Percentiles rank a stretch among this genome's conserved stretches.
These are phyloP conservation scores for Eulemur rubriventer DNA, from an alignment of 2,797 vertebrate species.

Conservation along the genomic window DNA sequence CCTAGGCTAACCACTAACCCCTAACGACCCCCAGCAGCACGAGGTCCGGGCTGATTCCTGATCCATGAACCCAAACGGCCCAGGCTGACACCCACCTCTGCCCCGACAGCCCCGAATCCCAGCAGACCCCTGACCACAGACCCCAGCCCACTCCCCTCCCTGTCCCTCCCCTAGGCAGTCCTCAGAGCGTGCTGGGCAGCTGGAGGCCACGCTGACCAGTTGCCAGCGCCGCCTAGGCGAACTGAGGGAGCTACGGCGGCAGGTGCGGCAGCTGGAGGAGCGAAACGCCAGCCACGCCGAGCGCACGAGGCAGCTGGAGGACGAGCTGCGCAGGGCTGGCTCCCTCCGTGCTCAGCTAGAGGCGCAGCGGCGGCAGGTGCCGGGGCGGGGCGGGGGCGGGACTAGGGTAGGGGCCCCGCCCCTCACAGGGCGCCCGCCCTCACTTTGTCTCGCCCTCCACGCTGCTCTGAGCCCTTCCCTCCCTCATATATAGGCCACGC, in stretches of 20 bases:
- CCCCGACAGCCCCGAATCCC: neutral
- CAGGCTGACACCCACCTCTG: neutral
- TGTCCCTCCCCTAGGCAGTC: slow-evolving; percentile 87
- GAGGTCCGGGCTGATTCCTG: neutral
- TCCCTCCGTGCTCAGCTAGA: slow-evolving; percentile 91
- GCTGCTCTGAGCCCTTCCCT: fast-evolving
- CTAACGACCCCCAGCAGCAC: neutral
- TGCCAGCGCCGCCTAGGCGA: slow-evolving; percentile 94
- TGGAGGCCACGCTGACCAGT: slow-evolving; percentile 92
- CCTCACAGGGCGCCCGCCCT: no score
- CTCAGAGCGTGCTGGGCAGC: slow-evolving; percentile 91
- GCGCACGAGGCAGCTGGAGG: slow-evolving; percentile 94
- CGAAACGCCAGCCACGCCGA: slow-evolving; percentile 92
- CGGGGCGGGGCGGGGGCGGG: neutral
- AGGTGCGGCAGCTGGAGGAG: slow-evolving; percentile 95
- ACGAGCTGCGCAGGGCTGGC: slow-evolving; percentile 92
- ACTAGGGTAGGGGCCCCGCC: neutral
- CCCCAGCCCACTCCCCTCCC: no score
- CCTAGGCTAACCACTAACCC: neutral
- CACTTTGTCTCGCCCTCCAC: neutral
- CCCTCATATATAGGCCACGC: slow-evolving; percentile 67
- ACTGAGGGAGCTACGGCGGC: slow-evolving; percentile 92
- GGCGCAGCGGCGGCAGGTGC: slow-evolving; percentile 91
- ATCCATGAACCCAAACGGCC: neutral
- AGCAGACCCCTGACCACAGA: neutral